These are phyloP conservation scores for Pheosia tremula DNA, from an alignment of 2,888 invertebrate genomes.

Conservation along the genomic window DNA sequence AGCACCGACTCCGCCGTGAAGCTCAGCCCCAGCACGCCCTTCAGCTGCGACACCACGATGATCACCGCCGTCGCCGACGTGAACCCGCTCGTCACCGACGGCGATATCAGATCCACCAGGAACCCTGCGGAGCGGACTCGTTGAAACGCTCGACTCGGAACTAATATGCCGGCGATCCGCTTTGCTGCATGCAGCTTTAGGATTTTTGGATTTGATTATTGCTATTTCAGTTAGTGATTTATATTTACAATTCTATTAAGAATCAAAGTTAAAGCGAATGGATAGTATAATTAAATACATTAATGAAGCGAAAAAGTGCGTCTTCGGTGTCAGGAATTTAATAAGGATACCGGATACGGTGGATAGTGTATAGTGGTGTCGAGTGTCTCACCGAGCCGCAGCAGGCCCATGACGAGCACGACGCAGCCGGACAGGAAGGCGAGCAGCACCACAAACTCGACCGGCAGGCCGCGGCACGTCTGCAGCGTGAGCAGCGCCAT, in stretches of 20 bases:
- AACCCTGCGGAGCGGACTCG: slow-evolving; percentile 86
- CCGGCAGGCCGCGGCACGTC: slow-evolving; percentile 87
- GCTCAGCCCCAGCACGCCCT: slow-evolving; percentile 89
- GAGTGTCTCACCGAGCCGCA: slow-evolving; percentile 88
- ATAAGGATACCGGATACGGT: background rate
- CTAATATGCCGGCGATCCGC: background rate
- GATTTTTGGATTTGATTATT: background rate
- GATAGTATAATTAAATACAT: too few species aligned
- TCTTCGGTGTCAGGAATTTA: background rate
- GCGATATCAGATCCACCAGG: slow-evolving; percentile 92
- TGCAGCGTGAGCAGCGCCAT: slow-evolving; percentile 94
- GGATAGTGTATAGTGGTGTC: too few species aligned
- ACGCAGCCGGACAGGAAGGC: slow-evolving; percentile 91
- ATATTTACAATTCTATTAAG: too few species aligned
- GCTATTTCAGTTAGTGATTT: too few species aligned
- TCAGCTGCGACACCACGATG: slow-evolving; percentile 90
- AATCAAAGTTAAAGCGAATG: too few species aligned
- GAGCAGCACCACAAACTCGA: slow-evolving; percentile 90
- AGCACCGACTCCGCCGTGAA: slow-evolving; percentile 88
- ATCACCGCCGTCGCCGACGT: slow-evolving; percentile 93
- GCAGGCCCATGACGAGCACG: slow-evolving; percentile 91
- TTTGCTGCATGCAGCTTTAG: background rate
- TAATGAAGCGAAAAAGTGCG: too few species aligned
- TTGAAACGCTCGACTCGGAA: background rate
- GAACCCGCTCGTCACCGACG: slow-evolving; percentile 93